These are phyloP conservation scores for Cheirogaleus medius DNA, from an alignment of 2,113 vertebrate species.

Conservation along the genomic window DNA sequence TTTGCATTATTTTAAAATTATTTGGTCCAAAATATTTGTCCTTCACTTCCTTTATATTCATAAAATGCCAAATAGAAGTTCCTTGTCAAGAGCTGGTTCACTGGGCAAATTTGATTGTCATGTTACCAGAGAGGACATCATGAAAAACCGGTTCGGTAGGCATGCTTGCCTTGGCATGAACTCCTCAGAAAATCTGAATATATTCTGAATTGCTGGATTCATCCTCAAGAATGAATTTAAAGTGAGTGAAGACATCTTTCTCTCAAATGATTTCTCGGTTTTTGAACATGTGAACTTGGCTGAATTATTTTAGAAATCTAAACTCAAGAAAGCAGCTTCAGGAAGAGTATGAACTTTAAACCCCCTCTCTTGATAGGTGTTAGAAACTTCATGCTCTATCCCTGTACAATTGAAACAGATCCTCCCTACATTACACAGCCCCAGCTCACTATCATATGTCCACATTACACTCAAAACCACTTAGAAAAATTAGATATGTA, in stretches of 20 bases:
- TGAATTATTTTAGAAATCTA: neutral
- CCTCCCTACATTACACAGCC: neutral
- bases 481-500: neutral
- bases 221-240: neutral
- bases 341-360: neutral
- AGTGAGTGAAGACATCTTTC: neutral
- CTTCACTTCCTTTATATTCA: neutral
- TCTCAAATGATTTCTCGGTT: neutral
- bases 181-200: neutral
- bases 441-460: neutral
- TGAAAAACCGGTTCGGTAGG: neutral
- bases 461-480: neutral
- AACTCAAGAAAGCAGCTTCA: neutral
- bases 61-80: neutral
- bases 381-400: neutral
- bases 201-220: neutral
- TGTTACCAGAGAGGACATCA: neutral
- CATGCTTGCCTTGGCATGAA: neutral
- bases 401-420: neutral
- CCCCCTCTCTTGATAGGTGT: neutral
- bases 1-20: neutral
- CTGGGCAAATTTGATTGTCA: neutral
- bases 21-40: neutral
- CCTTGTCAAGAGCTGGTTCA: neutral
- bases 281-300: constrained; percentile 24